These are phyloP conservation scores for Sitobion miscanthi DNA, from an alignment of 1,140 invertebrate species.

Conservation along the genomic window DNA sequence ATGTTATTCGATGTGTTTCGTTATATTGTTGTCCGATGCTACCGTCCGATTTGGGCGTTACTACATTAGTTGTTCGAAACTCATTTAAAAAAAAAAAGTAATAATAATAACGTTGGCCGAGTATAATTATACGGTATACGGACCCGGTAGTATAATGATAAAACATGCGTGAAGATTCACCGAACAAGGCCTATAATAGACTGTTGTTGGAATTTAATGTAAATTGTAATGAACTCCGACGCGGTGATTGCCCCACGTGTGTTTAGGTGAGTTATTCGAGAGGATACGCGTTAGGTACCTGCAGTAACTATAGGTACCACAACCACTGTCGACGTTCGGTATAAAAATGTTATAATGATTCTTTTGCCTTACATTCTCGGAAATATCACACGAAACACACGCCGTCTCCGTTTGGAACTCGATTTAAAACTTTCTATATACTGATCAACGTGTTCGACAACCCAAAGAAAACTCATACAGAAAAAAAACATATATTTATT, in stretches of 20 bases:
- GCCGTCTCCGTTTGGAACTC: background rate
- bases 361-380: background rate
- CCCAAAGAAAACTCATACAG: background rate
- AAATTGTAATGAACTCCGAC: background rate
- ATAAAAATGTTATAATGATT: background rate
- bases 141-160: background rate
- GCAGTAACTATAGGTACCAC: background rate
- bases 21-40: conserved; percentile 30
- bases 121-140: background rate
- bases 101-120: conserved; percentile 26
- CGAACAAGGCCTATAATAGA: background rate
- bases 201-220: conserved; percentile 24
- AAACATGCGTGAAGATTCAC: conserved; percentile 48
- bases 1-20: conserved; percentile 21
- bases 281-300: too few species aligned
- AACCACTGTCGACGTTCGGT: background rate
- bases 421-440: background rate
- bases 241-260: background rate
- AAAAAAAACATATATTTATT: background rate
- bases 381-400: background rate
- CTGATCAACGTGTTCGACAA: background rate
- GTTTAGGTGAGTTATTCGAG: background rate
- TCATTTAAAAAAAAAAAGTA: conserved; percentile 48
- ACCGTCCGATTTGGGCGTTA: conserved; percentile 49
- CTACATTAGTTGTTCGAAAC: conserved; percentile 4